Conservation (phyloP, 1,140 invertebrate genomes). For the Drosophila gunungcola region DNA sequence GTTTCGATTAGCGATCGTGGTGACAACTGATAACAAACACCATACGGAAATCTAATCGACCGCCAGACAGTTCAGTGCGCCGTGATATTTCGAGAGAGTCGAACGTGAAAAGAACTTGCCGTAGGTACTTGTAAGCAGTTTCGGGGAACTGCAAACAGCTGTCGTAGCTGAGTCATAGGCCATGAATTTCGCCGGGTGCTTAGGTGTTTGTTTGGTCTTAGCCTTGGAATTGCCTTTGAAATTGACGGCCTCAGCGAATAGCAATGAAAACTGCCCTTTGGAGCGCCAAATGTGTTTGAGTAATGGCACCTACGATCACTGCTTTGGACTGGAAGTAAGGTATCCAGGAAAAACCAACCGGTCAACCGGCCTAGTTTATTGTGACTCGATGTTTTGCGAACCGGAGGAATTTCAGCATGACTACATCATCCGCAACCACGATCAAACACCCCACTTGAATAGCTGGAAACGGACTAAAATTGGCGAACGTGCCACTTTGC, state of each 20-base stretch:
- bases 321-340: not conserved
- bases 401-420: constrained; percentile 62
- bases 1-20: constrained; percentile 48
- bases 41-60: constrained; percentile 10
- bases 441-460: constrained; percentile 63
- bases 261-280: constrained; percentile 15
- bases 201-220: constrained; percentile 19
- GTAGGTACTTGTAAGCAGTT: constrained; percentile 17
- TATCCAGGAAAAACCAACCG: not conserved
- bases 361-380: constrained; percentile 22
- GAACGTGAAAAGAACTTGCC: constrained; percentile 24
- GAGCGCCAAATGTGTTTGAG: constrained; percentile 19
- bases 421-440: constrained; percentile 55
- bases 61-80: constrained; percentile 28
- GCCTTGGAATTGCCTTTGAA: constrained; percentile 9
- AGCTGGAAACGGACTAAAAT: constrained; percentile 61
- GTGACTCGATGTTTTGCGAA: constrained; percentile 45
- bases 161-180: constrained; percentile 47
- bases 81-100: constrained; percentile 36
- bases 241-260: not conserved
- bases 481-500: constrained; percentile 54
- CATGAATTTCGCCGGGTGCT: constrained; percentile 37
- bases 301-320: constrained; percentile 1
- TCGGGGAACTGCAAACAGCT: constrained; percentile 18
- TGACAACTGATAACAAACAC: constrained; percentile 46